Base-by-base conservation (phyloP, 2,113 vertebrate genomes). In the Lepus timidus region DNA sequence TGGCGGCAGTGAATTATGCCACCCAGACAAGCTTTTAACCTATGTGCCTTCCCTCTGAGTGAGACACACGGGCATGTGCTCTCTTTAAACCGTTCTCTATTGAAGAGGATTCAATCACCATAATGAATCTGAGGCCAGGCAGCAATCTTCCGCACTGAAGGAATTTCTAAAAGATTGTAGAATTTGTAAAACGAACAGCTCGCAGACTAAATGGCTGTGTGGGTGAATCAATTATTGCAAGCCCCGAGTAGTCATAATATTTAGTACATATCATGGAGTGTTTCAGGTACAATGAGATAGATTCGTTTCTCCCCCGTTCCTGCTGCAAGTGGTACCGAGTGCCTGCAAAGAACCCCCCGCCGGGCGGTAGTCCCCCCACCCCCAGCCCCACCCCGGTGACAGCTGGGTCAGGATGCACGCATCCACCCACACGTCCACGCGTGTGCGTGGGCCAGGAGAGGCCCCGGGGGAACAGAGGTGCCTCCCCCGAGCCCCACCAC, bases 71-170 rank as follows among this genome's bases (percentile, higher is more conserved):
- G 98, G 97, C 98, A 97, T 98, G 98, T 98, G 98, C 98, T 98
- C 98, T 98, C 97, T 98, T 99, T 99, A 98, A 99, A 99, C 99
- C 99, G 98, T 98, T 99, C 99, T 99, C 99, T 99, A 99, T 99
- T 99, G 99, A 99, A 99, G 98, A 99, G 98, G 99, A 99, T 99
- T 99, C 99, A 99, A 99, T 99, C 99, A 99, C 98, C 99, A 98
- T 99, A 99, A 99, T 99, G 99, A 99, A 99, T 99, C 98, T 98
- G 98, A 99, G 99, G 98, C 99, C 98, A 99, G 98, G 98, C 98
- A 98, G 99, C 99, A 99, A 99, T 99, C 99, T 98, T 98, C 98
- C 98, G 98, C 98, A 98, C 98, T 99, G 99, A 99, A 99, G 99
- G 99, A 99, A 99, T 99, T 99, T 99, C 99, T 99, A 99, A 99